Percentiles rank a stretch among this genome's conserved stretches.
phyloP scores from a whole-genome alignment of 2,797 vertebrate species.

The Rhadinocentrus ornatus region DNA sequence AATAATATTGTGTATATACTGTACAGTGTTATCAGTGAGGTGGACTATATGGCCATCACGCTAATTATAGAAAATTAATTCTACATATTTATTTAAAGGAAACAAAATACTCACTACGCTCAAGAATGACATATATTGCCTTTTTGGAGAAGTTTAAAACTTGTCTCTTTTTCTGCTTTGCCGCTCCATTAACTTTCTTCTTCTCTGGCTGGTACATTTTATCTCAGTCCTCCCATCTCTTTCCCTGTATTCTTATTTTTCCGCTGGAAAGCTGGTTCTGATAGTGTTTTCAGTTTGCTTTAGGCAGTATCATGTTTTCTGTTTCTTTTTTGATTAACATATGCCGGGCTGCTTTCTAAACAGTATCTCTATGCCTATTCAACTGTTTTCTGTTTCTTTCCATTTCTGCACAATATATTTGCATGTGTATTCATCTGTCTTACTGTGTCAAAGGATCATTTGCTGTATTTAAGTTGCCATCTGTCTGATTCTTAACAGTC shows the following conservation, averaged over 20 bases:
- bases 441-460: slow-evolving; percentile 25
- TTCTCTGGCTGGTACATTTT: slow-evolving; percentile 16
- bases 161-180: slow-evolving; percentile 60
- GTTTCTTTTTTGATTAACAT: slow-evolving; percentile 11
- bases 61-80: slow-evolving; percentile 73
- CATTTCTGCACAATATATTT: slow-evolving; percentile 19
- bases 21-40: slow-evolving; percentile 81
- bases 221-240: not conserved
- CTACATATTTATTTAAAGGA: slow-evolving; percentile 85
- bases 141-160: slow-evolving; percentile 80
- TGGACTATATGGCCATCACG: slow-evolving; percentile 64
- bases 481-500: slow-evolving; percentile 43
- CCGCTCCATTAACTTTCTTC: slow-evolving; percentile 34
- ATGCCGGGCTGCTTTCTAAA: slow-evolving; percentile 20
- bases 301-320: slow-evolving; percentile 20
- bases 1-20: slow-evolving; percentile 85
- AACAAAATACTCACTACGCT: slow-evolving; percentile 75
- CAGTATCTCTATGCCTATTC: slow-evolving; percentile 35
- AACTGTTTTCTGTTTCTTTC: slow-evolving; percentile 14
- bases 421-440: slow-evolving; percentile 38
- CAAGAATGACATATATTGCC: slow-evolving; percentile 89
- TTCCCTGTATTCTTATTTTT: slow-evolving; percentile 4
- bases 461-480: slow-evolving; percentile 40
- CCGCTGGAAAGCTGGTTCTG: not conserved
- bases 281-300: slow-evolving; percentile 13